Evolutionary conservation across 2,888 invertebrate species (phyloP), one percentile per base, ranked within the genome.

Genomic region (Harpagoxenus sublaevis): DNA sequence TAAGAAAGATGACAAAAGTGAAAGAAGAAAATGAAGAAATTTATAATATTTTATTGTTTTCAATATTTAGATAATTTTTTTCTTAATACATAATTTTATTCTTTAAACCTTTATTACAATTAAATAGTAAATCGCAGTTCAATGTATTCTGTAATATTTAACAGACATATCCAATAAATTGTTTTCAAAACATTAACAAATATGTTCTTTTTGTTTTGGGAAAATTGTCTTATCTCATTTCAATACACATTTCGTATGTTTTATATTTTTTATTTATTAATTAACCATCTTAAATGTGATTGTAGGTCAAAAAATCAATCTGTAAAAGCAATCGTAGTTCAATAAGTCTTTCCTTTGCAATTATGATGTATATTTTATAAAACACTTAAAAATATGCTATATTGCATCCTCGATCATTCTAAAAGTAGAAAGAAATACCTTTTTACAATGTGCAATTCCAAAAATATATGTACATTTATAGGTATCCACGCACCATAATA

Each of bases 21-120:
- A 1, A 35, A 68, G 6, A n/a, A 18, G 9, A 8, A 0, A 42
- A 42, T 8, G 9, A 42, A 42, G 9, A 42, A 42, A 42, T 42
- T 10, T 8, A 42, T 42, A 42, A 42, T 42, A 57, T 73, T 57
- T 42, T 53, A 51, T 51, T 70, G 35, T 73, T 73, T 73, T 28
- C 18, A 55, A 55, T 39, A 45, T 73, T 57, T 28, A 73, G 28
- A 60, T 39, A 73, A 60, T 18, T 60, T 45, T 55, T 35, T 73
- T 57, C 57, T 45, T 73, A 57, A 73, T 73, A 73, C 60, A 73
- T 57, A 42, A 42, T 6, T 53, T 53, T 39, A 28, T 1, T 73
- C 8, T 73, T 18, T 60, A 9, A 45, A 42, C 28, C 28, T 9
- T 42, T 23, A 71, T 71, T 39, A 42, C 31, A 73, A 57, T 57